Evolutionary conservation across 1,140 invertebrate species (phyloP).

Genomic region (Samia ricini): DNA sequence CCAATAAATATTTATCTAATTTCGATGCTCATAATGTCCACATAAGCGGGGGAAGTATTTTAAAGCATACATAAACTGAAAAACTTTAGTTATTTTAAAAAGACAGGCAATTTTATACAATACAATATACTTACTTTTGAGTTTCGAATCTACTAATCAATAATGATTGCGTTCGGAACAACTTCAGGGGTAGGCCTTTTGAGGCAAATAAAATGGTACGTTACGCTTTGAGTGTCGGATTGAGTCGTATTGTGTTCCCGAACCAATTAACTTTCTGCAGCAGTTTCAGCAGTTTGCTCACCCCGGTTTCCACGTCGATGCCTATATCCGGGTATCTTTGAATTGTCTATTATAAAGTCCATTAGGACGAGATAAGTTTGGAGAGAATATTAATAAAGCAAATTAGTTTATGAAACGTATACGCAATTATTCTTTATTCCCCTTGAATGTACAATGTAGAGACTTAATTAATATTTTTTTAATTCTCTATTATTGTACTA

Average conservation of each 20-base stretch:
- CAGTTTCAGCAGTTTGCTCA: constrained; percentile 25
- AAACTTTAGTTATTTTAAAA: neutral
- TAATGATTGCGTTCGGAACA: constrained; percentile 25
- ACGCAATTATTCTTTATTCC: neutral
- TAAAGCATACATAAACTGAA: neutral
- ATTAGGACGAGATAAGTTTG: neutral
- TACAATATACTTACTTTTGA: constrained; percentile 7
- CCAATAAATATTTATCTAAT: neutral
- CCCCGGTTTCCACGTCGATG: constrained; percentile 18
- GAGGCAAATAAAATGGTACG: constrained; percentile 28
- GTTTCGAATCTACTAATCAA: constrained; percentile 27
- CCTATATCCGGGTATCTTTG: neutral
- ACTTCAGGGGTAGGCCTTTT: constrained; percentile 19
- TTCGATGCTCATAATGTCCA: neutral
- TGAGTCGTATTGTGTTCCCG: constrained; percentile 20
- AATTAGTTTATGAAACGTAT: neutral
- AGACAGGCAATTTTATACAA: neutral
- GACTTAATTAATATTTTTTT: neutral
- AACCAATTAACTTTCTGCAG: constrained; percentile 30
- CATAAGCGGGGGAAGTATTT: neutral
- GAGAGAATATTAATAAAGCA: neutral
- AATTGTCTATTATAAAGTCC: constrained; percentile 2
- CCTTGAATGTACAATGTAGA: neutral
- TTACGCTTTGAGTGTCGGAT: constrained; percentile 16
- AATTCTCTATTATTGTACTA: neutral